Evolutionary conservation across 37 sponge, comb jelly and placozoan genomes (phyloP), one percentile per base, ranked within the genome.

Genomic region (Oopsacas minuta): DNA sequence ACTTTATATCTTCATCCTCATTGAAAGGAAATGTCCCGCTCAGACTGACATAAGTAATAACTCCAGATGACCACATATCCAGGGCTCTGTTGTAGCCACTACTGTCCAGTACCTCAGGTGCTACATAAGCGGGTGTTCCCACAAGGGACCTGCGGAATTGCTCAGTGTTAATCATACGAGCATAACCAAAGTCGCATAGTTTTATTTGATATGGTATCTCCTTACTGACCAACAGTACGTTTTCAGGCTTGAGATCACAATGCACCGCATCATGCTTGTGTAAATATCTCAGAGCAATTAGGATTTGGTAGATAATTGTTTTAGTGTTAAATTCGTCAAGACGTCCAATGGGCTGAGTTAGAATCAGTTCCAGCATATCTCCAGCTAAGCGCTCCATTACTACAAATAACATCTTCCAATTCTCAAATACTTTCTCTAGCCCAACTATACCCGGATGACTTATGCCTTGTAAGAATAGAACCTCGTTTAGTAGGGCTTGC

Each of bases 21-120:
- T 82, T 82, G 83, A 82, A 82, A 37, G 83, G 83, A 38, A 82
- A 82, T 7, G 83, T 82, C 12, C 83, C 83, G 30, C 83, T 82
- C 3, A 82, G 36, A 28, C 39, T 82, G 83, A 82, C 83, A 38
- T 82, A 82, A 38, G 39, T 82, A 17, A 82, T 82, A 3, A 82
- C 83, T 20, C 83, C 83, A 25, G 10, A 20, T 7, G 83, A 82
- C 83, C 83, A 82, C 39, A 82, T 36, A 25, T 82, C 83, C 83
- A 82, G 83, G 3, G 83, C 38, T 1, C 83, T 3, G 39, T 82
- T 82, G 83, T 82, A 82, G 10, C 83, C 83, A 23, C 39, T 82
- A 38, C 39, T 82, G 39, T 82, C 39, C 39, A 82, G 39, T 3
- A 82, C 83, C 36, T 82, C 83, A 1, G 83, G 83, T 25, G 83